These are phyloP conservation scores for Machimus atricapillus DNA, from an alignment of 2,888 invertebrate genomes.

Conservation along the genomic window DNA sequence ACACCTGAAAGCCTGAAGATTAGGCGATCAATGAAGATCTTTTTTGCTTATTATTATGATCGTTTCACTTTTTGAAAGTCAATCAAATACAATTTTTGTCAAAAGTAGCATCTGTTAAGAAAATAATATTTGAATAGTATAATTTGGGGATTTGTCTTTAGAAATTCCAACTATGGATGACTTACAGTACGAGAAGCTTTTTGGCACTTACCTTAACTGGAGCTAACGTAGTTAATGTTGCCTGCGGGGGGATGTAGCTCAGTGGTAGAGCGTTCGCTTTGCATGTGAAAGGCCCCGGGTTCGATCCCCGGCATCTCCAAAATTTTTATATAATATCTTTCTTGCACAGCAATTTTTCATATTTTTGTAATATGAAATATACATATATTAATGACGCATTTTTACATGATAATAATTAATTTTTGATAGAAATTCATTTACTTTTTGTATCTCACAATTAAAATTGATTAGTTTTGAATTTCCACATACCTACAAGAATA, in stretches of 20 bases:
- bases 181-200: neutral
- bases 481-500: too few relatives aligned
- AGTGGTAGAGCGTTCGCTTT: conserved; percentile 75
- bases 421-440: neutral
- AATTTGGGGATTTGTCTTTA: neutral
- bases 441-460: neutral
- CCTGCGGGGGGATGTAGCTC: conserved; percentile 55
- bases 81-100: neutral
- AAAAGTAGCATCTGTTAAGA: neutral
- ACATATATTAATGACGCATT: neutral
- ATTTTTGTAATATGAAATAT: neutral
- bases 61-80: neutral
- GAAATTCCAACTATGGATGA: neutral
- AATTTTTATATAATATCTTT: neutral
- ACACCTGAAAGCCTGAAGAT: neutral
- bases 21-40: neutral
- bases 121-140: neutral
- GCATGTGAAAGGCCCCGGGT: conserved; percentile 99
- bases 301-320: conserved; percentile 95
- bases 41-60: neutral
- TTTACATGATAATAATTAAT: neutral
- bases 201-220: neutral
- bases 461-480: neutral
- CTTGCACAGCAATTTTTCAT: neutral
- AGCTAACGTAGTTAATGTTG: neutral